Evolutionary conservation across 2,113 vertebrate genomes (phyloP), one percentile per base, ranked within the genome.

Genomic region (Leuciscus idus): DNA sequence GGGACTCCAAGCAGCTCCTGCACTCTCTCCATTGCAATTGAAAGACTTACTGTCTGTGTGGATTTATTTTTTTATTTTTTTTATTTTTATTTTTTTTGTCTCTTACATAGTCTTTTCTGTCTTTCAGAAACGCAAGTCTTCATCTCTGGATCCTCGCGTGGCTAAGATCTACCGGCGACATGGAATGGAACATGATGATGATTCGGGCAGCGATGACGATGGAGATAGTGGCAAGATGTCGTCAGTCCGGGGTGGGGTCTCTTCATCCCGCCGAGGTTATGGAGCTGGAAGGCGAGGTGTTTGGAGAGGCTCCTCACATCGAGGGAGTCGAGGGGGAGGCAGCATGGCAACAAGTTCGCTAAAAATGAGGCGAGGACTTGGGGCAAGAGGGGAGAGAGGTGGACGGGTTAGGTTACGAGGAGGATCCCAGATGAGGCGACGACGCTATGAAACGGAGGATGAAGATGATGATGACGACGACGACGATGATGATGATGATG

Each of bases 81-180:
- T 2, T 76, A 76, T 1, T 73, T 8, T 81, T 57, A 21, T 55
- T 55, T 55, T 21, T 21, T 57, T 21, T 3, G 55, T 57, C 19
- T 57, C 55, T 57, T 23, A 57, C 55, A 9, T 57, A 8, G 7
- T 23, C 55, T 57, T 6, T 79, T 57, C 21, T 57, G 0, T 19
- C 23, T 59, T 74, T 84, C 85, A 94, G 93, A 95, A 95, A 46
- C 93, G 95, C 2, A 96, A 95, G 50, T 90, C 94, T 0, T 92
- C 94, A 0, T 86, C 92, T 1, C 85, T 95, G 39, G 95, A 95
- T 0, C 91, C 93, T 70, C 94, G 94, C 0, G 93, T 94, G 52
- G 91, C 95, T 0, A 96, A 96, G 88, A 94, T 94, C 57, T 94
- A 92, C 84, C 84, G 95, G 4, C 90, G 92, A 2, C 93, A 94